Conservation (phyloP, 2,113 vertebrate genomes). For the Tapirus terrestris region DNA sequence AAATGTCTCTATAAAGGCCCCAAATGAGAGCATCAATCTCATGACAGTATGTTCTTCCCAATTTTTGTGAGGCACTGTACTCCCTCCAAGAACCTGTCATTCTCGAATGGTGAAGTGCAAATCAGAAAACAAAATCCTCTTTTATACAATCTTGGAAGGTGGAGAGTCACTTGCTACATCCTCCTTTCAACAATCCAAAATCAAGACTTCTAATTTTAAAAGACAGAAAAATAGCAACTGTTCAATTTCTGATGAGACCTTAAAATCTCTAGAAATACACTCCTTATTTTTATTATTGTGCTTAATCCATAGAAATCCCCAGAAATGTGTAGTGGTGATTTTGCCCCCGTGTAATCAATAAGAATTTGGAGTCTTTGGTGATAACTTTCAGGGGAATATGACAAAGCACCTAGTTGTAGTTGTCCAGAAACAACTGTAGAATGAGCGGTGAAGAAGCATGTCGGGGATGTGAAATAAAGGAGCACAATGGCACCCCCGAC, state of each 20-base stretch:
- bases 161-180: background rate
- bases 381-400: background rate
- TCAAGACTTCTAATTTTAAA: background rate
- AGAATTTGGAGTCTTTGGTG: background rate
- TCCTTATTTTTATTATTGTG: background rate
- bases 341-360: background rate
- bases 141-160: background rate
- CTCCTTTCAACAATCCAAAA: background rate
- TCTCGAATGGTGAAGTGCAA: background rate
- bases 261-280: background rate
- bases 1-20: background rate
- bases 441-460: background rate
- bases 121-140: background rate
- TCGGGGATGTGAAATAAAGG: background rate
- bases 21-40: background rate
- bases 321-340: background rate
- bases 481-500: accelerated
- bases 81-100: background rate
- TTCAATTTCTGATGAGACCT: background rate
- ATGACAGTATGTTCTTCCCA: background rate
- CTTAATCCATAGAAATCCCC: background rate
- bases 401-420: background rate
- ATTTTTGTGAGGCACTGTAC: background rate
- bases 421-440: background rate
- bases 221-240: background rate